Evolutionary conservation across 2,797 vertebrate species (phyloP).

Genomic region (Trematomus bernacchii): DNA sequence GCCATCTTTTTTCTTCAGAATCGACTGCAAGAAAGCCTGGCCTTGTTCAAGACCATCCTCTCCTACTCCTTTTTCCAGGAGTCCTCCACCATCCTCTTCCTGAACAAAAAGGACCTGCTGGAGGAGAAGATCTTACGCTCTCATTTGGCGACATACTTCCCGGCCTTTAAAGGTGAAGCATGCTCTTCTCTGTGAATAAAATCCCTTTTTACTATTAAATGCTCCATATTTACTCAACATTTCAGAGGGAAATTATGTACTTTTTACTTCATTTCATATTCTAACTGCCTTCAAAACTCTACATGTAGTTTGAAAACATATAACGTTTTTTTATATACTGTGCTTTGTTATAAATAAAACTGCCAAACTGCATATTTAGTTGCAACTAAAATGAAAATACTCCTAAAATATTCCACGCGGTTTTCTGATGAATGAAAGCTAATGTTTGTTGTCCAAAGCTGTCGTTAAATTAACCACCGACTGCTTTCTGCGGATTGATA

Average conservation of each 20-base stretch:
- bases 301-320: no score
- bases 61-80: conserved; percentile 88
- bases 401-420: no score
- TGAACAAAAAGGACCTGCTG: conserved; percentile 93
- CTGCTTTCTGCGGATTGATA: no score
- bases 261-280: no score
- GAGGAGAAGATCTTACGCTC: conserved; percentile 90
- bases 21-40: conserved; percentile 90
- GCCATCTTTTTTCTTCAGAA: conserved; percentile 79
- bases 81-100: conserved; percentile 91
- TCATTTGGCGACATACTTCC: conserved; percentile 89
- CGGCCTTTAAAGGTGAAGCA: conserved; percentile 67
- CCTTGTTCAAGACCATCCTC: conserved; percentile 91
- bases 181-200: no score
- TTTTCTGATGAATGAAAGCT: no score
- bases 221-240: no score
- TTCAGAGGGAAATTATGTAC: not conserved
- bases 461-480: no score
- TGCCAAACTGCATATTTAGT: not conserved
- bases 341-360: not conserved
- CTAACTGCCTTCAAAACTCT: no score
- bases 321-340: no score
- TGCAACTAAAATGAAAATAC: not conserved
- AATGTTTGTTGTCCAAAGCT: no score
- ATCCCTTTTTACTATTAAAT: no score